A percentile compares a stretch with the other conserved stretches of the same genome.
phyloP scores from a whole-genome alignment of 2,888 invertebrate genomes.

The Synergus itoensis region DNA sequence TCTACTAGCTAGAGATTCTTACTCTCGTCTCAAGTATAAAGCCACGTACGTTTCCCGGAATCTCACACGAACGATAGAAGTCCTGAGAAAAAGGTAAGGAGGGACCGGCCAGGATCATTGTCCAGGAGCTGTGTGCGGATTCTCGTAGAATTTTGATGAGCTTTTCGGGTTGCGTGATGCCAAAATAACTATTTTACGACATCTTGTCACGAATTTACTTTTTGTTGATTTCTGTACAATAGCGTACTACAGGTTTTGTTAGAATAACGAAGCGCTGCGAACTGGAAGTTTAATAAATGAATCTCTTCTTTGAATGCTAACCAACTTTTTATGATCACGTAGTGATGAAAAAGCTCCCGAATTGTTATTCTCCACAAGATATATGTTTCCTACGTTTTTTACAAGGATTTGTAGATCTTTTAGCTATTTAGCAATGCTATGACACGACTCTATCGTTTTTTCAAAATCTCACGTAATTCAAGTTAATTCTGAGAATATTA shows the following conservation, averaged over 20 bases:
- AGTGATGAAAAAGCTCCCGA: too few species aligned
- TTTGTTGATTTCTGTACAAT: background rate
- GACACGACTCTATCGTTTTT: too few species aligned
- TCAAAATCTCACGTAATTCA: too few species aligned
- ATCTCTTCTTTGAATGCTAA: too few species aligned
- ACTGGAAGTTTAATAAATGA: too few species aligned
- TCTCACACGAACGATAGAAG: background rate
- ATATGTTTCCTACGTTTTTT: too few species aligned
- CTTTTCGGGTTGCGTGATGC: background rate
- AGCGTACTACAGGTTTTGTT: background rate
- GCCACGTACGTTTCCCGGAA: constrained; percentile 34
- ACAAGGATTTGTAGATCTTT: too few species aligned
- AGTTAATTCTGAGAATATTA: too few species aligned
- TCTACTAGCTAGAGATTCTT: constrained; percentile 45
- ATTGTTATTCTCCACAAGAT: too few species aligned
- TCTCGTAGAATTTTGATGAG: constrained; percentile 34
- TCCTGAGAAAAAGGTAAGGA: constrained; percentile 22
- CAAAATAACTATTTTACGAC: constrained; percentile 5
- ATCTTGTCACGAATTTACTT: background rate
- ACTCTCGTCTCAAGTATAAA: constrained; percentile 22
- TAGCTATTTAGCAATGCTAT: too few species aligned
- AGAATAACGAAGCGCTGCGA: background rate
- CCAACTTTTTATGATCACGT: too few species aligned
- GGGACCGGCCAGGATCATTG: constrained; percentile 20
- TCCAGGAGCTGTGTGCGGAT: constrained; percentile 24